Evolutionary conservation across 2,113 vertebrate species (phyloP).

Genomic region (Elgaria multicarinata): DNA sequence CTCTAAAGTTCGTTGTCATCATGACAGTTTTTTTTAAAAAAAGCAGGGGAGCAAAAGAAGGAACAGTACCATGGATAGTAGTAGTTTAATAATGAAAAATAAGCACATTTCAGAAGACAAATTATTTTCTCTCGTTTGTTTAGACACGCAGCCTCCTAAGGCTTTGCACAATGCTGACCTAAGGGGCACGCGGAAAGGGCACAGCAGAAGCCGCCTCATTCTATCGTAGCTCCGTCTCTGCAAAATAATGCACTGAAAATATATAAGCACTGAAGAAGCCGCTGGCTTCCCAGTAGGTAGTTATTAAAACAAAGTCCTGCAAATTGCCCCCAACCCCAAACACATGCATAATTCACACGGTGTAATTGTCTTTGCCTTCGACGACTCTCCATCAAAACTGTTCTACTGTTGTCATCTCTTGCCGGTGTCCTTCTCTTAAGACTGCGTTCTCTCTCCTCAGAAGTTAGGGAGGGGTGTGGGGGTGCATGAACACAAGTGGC

Average conservation of each 20-base stretch:
- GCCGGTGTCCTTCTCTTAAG: background rate
- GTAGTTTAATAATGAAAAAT: conserved; percentile 27
- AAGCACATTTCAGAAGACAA: background rate
- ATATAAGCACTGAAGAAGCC: conserved; percentile 26
- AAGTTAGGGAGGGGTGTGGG: background rate
- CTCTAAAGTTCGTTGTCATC: background rate
- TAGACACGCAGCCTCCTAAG: background rate
- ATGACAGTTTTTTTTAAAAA: background rate
- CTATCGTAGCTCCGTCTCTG: conserved; percentile 7
- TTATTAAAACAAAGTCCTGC: conserved; percentile 9
- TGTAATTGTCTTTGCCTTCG: background rate
- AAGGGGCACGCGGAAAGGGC: background rate
- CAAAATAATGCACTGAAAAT: background rate
- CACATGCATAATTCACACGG: background rate
- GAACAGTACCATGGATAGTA: background rate
- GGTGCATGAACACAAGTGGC: background rate
- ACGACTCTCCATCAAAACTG: conserved; percentile 2
- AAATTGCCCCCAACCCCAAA: conserved; percentile 10
- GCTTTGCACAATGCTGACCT: background rate
- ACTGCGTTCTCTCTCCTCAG: background rate
- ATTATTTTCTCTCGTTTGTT: conserved; percentile 32
- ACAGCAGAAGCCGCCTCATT: background rate
- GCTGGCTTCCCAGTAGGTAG: conserved; percentile 6
- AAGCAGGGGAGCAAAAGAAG: background rate
- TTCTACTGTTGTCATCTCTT: background rate